Evolutionary conservation across 2,888 invertebrate genomes (phyloP).

Genomic region (Enchytraeus crypticus): DNA sequence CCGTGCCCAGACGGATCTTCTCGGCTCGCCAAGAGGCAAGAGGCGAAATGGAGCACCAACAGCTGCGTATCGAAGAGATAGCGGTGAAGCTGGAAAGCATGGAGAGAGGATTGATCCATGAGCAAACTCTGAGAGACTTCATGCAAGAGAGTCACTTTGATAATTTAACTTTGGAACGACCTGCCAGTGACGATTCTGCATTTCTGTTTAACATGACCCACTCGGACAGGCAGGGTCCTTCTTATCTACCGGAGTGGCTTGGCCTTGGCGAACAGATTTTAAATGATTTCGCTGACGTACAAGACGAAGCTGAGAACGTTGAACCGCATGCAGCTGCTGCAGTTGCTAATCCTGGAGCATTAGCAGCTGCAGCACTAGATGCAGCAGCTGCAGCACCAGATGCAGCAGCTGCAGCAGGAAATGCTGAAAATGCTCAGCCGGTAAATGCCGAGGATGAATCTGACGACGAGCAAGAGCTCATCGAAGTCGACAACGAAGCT

Average conservation of each 20-base stretch:
- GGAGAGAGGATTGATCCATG: conserved; percentile 32
- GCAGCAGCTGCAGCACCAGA: no score
- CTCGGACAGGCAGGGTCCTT: neutral
- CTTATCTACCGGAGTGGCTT: conserved; percentile 1
- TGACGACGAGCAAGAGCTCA: no score
- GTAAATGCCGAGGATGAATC: no score
- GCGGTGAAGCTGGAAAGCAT: conserved; percentile 19
- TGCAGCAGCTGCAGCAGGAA: no score
- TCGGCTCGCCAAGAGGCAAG: neutral
- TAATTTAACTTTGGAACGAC: neutral
- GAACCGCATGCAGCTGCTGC: neutral
- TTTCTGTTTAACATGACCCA: neutral
- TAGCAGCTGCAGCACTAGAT: no score
- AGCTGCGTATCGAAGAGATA: conserved; percentile 8
- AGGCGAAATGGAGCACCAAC: conserved; percentile 11
- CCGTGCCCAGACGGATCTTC: conserved; percentile 7
- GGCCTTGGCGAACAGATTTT: neutral
- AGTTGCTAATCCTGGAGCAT: no score
- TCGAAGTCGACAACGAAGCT: conserved; percentile 6
- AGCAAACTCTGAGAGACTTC: conserved; percentile 26
- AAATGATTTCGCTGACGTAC: no score
- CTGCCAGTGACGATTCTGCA: neutral
- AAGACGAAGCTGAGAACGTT: conserved; percentile 1
- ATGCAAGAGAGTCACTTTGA: conserved; percentile 8
- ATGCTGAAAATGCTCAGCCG: no score